A percentile compares a stretch with the other conserved stretches of the same genome.
Evolutionary conservation across 2,113 vertebrate species (phyloP).

Genomic region (Psittacus erithacus): DNA sequence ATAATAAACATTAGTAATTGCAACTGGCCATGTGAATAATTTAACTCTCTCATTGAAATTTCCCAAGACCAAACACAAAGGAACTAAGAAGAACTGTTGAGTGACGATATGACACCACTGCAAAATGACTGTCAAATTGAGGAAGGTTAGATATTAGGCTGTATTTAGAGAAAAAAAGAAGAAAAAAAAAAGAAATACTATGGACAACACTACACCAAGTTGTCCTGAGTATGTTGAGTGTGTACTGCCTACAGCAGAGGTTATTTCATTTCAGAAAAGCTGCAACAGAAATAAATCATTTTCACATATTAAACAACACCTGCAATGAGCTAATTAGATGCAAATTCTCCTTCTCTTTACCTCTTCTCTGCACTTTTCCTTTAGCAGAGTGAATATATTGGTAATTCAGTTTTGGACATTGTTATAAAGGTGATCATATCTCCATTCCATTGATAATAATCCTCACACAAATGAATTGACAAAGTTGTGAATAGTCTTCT

Average conservation of each 20-base stretch:
- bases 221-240: neutral
- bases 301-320: neutral
- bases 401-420: neutral
- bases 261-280: neutral
- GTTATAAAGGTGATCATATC: neutral
- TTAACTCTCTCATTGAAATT: neutral
- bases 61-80: neutral
- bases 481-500: neutral
- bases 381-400: neutral
- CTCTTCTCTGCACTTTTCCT: conserved; percentile 16
- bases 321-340: neutral
- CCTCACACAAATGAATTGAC: neutral
- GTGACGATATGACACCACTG: rapidly evolving
- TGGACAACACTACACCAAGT: neutral
- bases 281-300: neutral
- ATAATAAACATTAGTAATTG: neutral
- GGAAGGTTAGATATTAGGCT: neutral
- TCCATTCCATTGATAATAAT: neutral
- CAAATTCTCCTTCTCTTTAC: neutral
- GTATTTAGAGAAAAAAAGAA: neutral
- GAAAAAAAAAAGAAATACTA: neutral
- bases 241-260: neutral
- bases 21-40: neutral
- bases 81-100: neutral
- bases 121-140: neutral